phyloP scores from a whole-genome alignment of 1,140 invertebrate genomes.

The Diachasmimorpha longicaudata region DNA sequence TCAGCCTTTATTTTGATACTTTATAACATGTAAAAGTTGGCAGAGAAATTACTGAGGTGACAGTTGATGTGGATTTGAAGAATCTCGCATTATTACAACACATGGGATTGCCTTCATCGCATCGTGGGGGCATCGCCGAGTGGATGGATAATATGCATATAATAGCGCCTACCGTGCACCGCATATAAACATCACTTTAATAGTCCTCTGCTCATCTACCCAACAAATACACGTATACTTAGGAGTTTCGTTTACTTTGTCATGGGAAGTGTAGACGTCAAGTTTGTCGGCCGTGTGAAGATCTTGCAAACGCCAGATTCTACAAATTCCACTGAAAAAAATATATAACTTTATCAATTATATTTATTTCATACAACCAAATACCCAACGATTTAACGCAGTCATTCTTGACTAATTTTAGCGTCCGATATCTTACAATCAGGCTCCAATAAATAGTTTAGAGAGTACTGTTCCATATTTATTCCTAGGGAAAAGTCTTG shows the following conservation, averaged over 20 bases:
- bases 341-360: too few species aligned
- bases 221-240: not conserved
- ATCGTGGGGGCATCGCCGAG: not conserved
- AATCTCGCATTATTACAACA: not conserved
- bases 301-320: not conserved
- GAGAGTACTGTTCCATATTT: too few species aligned
- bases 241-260: not conserved
- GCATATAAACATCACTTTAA: not conserved
- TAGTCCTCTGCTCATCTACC: not conserved
- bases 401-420: too few species aligned
- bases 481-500: too few species aligned
- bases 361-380: too few species aligned
- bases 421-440: too few species aligned
- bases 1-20: not conserved
- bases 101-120: not conserved
- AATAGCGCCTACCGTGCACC: not conserved
- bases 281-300: not conserved
- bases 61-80: not conserved
- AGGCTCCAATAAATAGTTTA: too few species aligned
- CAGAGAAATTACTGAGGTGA: not conserved
- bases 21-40: not conserved
- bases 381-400: too few species aligned
- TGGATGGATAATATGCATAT: slow-evolving; percentile 6
- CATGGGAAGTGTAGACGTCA: not conserved
- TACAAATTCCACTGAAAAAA: too few species aligned